phyloP scores from a whole-genome alignment of 2,888 invertebrate genomes.

The Lydus trimaculatus region DNA sequence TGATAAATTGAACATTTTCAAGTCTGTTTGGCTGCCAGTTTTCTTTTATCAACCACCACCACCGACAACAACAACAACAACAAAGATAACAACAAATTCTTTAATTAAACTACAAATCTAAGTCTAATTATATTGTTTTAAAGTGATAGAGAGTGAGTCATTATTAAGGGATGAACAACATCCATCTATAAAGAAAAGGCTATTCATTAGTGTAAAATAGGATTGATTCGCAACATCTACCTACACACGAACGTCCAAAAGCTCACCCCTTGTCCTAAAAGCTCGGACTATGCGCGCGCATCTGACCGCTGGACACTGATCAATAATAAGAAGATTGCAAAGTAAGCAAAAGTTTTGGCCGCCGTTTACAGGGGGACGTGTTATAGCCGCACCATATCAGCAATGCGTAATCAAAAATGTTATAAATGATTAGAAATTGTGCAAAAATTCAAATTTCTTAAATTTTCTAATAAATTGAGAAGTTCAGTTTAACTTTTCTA shows the following conservation, averaged over 20 bases:
- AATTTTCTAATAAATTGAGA: not conserved
- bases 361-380: conserved; percentile 40
- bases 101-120: too few relatives aligned
- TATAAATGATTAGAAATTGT: too few relatives aligned
- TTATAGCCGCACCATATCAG: conserved; percentile 35
- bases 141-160: too few relatives aligned
- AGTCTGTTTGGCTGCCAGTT: conserved; percentile 15
- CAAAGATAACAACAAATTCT: not conserved
- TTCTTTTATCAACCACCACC: not conserved
- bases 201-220: conserved; percentile 53
- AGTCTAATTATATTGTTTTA: not conserved
- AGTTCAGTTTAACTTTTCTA: conserved; percentile 29
- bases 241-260: conserved; percentile 29
- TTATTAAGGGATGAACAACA: not conserved
- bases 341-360: conserved; percentile 61
- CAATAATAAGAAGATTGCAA: conserved; percentile 64
- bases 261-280: conserved; percentile 41
- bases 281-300: conserved; percentile 60
- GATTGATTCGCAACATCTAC: conserved; percentile 49
- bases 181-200: conserved; percentile 46
- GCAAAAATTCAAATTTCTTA: not conserved
- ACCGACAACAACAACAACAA: not conserved
- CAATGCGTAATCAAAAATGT: not conserved
- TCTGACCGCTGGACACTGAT: conserved; percentile 63
- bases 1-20: conserved; percentile 52